Base-by-base conservation (phyloP, 2,113 vertebrate species). In the Piaya cayana region DNA sequence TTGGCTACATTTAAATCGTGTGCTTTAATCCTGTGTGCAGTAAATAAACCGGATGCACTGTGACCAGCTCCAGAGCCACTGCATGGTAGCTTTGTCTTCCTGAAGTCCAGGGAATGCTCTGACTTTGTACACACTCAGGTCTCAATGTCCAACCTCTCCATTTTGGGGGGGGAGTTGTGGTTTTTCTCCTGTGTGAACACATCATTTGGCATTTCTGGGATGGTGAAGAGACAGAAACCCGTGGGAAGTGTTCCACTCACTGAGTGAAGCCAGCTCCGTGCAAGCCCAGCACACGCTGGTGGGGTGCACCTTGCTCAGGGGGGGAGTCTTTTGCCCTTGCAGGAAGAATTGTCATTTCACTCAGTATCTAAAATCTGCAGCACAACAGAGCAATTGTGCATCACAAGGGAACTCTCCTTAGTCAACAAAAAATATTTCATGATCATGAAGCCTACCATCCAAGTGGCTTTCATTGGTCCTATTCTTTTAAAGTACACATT, bases 271-370 rank as follows among this genome's bases (percentile, higher is more conserved):
- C 60, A 55, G 34, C 72, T 56, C 55, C 7, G 2, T 11, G 6
- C 18, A 8, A 0, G 4, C 30, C 15, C 29, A n/a, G 49, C 9
- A 1, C 0, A 7, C 76, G 39, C 17, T 4, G 3, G 76, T 1
- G 6, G 25, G 6, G 43, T 22, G 36, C 1, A 0, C 32, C 43
- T 37, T 23, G 20, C 37, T 29, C 17, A 29, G 23, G 37, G 52
- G 87, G 37, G 42, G 30, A 83, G 12, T 47, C 50, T 87, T 78
- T 13, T 56, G 32, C 8, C 25, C 34, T 16, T 52, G 32, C 22
- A 86, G 42, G 47, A 82, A 82, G 36, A 79, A 68, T 0, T 75
- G n/a, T 53, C 13, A 30, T 62, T 91, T 79, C 45, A 32, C 36
- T 10, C 21, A 75, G 34, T 8, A 6, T 47, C 34, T 76, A 42